phyloP scores from a whole-genome alignment of 2,113 vertebrate species.

The Cynocephalus volans region DNA sequence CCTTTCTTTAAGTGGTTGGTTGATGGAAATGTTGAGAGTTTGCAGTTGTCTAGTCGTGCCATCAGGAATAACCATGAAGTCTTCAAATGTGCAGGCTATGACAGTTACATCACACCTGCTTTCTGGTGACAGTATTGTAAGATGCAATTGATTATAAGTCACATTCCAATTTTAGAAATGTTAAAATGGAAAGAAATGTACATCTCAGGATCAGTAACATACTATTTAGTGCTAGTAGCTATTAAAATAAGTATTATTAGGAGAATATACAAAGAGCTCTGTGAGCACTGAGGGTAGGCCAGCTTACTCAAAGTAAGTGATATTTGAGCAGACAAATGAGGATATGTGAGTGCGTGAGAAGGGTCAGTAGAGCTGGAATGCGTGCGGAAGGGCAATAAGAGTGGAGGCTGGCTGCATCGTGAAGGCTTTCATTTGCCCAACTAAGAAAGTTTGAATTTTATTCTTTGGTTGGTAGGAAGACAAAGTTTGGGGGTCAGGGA shows the following conservation, averaged over 20 bases:
- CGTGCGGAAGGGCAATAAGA: neutral
- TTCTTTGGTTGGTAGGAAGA: constrained; percentile 7
- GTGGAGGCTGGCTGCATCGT: neutral
- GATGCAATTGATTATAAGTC: neutral
- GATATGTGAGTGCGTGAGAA: neutral
- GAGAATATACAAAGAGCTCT: neutral
- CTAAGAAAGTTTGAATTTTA: neutral
- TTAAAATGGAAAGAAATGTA: constrained; percentile 59
- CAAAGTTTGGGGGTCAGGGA: neutral
- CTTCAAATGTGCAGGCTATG: neutral
- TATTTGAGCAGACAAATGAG: neutral
- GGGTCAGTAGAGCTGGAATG: neutral
- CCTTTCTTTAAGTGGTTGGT: constrained; percentile 28
- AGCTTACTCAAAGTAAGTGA: neutral
- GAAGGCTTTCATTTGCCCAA: neutral
- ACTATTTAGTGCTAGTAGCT: neutral
- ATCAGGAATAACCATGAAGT: constrained; percentile 14
- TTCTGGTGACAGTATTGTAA: constrained; percentile 29
- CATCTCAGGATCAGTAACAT: neutral
- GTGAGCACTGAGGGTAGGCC: neutral
- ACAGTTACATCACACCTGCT: constrained; percentile 8
- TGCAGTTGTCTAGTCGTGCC: neutral
- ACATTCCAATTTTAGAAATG: constrained; percentile 44
- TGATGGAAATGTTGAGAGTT: neutral
- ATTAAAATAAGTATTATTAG: constrained; percentile 37